Base-by-base conservation (phyloP, 2,888 invertebrate genomes). In the Prostheceraeus crozeri region DNA sequence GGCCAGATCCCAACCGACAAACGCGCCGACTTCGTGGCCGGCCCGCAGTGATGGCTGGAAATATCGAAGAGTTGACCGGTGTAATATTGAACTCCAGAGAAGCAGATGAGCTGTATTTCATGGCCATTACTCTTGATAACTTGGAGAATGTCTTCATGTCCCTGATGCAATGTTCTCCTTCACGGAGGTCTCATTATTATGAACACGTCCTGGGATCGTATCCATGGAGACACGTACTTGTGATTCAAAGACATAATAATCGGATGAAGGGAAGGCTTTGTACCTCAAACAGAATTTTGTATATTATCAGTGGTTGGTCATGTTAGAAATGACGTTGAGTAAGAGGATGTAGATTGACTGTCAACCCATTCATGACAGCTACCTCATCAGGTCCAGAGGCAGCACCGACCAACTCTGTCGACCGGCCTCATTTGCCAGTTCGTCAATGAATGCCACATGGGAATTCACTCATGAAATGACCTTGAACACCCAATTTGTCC, bases 41-140 rank as follows among this genome's bases (percentile, higher is more conserved):
- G 74, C 77, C 58, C n/a, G n/a, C n/a, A n/a, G n/a, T n/a, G n/a
- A n/a, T n/a, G n/a, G n/a, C n/a, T n/a, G n/a, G n/a, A n/a, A n/a
- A 82, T 80, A 65, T 82, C 78, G 66, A 81, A 80, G 48, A 79
- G 70, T 69, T 82, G 82, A 1, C 82, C 82, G 11, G 80, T 81
- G 70, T 80, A 81, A 69, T 81, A 82, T 65, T 82, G 81, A 3
- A 81, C 74, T 1, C 80, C 81, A 55, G 78, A 72, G 28, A 82
- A 72, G 62, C 79, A 74, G 4, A 82, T 68, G 3, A 81, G 67
- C 1, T 80, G 79, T 36, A 82, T 79, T n/a, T 69, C 65, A 19
- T 77, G 71, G 1, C 81, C 81, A 57, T 81, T 69, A 52, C 75
- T 67, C 61, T 78, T 74, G 45, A 82, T 78, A 11, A 31, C 33